Percentiles rank a stretch among this genome's conserved stretches.
Conservation (phyloP, 2,113 vertebrate genomes). For the Corythornis vintsioides region DNA sequence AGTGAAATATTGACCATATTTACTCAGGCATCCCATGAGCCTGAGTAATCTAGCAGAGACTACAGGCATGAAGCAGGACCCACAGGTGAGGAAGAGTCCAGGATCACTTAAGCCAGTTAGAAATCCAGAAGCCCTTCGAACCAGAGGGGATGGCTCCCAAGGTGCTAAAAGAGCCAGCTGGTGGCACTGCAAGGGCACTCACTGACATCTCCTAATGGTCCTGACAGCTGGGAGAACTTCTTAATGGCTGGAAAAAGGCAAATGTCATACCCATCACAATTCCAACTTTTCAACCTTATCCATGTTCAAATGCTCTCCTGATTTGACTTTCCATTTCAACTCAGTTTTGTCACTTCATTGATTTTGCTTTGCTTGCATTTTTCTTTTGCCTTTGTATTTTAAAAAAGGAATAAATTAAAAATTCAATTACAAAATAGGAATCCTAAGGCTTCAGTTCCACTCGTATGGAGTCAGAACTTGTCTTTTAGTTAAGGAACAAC, state of each 20-base stretch:
- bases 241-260: not conserved
- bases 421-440: not conserved
- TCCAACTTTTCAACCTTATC: not conserved
- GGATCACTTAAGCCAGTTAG: not conserved
- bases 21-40: no score
- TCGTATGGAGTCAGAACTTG: not conserved
- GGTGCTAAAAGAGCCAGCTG: not conserved
- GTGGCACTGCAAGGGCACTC: not conserved
- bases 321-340: not conserved
- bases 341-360: not conserved
- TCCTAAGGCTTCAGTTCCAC: not conserved
- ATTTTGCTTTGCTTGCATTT: not conserved
- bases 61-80: no score
- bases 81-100: not conserved
- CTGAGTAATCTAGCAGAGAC: no score
- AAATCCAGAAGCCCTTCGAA: not conserved
- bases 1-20: no score
- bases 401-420: not conserved
- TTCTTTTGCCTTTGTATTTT: not conserved
- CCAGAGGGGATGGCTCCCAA: not conserved
- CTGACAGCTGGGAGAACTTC: not conserved
- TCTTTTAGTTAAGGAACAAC: not conserved
- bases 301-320: not conserved
- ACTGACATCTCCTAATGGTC: not conserved
- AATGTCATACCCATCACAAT: not conserved